Conservation (phyloP, 2,113 vertebrate species). For the Aythya baeri region DNA sequence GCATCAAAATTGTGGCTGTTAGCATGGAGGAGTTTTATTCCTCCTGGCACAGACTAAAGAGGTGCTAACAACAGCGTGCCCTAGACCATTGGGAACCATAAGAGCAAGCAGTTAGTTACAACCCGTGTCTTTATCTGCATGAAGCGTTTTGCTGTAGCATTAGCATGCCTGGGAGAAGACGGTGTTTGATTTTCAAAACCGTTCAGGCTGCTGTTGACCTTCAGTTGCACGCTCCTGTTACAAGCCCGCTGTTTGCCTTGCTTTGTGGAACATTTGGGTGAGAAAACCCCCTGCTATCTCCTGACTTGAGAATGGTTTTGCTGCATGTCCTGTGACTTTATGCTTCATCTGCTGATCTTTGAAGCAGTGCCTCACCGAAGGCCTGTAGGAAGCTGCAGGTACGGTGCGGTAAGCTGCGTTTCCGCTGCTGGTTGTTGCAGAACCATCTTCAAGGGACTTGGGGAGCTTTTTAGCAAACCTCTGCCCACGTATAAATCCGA, state of each 20-base stretch:
- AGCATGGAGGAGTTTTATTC: conserved; percentile 56
- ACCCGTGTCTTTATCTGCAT: neutral
- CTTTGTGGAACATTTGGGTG: neutral
- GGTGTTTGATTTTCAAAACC: neutral
- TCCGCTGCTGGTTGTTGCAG: neutral
- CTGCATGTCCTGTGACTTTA: neutral
- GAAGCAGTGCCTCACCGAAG: neutral
- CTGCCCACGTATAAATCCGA: rapidly evolving
- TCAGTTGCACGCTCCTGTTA: neutral
- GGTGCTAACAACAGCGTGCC: neutral
- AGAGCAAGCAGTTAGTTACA: conserved; percentile 16
- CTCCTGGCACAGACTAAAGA: conserved; percentile 47
- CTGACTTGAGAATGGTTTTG: neutral
- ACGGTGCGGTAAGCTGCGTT: neutral
- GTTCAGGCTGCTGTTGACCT: neutral
- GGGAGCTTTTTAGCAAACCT: neutral
- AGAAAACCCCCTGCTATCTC: neutral
- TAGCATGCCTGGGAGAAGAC: neutral
- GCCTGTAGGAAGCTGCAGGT: neutral
- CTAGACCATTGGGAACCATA: neutral
- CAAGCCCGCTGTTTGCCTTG: neutral
- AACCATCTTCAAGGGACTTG: neutral
- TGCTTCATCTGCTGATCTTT: conserved; percentile 3
- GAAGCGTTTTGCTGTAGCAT: neutral
- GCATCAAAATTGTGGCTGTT: conserved; percentile 59